Percentiles rank a stretch among this genome's conserved stretches.
These are phyloP conservation scores for Ibycter americanus DNA, from an alignment of 2,797 vertebrate genomes.

Conservation along the genomic window DNA sequence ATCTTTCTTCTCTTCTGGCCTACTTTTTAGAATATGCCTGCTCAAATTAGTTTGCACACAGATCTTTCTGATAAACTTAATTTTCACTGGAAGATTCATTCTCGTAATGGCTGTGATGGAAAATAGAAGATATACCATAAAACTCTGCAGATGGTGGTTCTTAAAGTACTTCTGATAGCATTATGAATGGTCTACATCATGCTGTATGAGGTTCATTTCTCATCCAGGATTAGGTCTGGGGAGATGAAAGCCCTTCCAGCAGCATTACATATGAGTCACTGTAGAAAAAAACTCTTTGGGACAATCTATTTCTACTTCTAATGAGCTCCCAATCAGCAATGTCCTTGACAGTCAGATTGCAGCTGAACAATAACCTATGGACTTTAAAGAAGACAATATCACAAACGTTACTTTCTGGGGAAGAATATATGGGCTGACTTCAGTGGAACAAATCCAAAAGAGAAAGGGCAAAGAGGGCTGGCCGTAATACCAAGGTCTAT, in stretches of 20 bases:
- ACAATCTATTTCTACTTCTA: background rate
- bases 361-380: background rate
- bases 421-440: background rate
- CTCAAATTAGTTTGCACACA: constrained; percentile 44
- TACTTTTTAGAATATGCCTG: constrained; percentile 47
- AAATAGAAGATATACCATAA: background rate
- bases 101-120: constrained; percentile 38
- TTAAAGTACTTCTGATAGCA: background rate
- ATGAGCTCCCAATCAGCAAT: background rate
- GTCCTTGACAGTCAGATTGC: background rate
- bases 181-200: background rate
- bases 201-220: background rate
- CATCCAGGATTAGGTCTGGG: background rate
- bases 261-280: background rate
- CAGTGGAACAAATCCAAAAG: background rate
- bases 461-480: background rate
- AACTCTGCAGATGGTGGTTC: background rate
- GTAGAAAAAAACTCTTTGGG: background rate
- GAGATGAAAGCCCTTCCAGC: constrained; percentile 3
- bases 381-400: background rate
- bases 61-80: constrained; percentile 54
- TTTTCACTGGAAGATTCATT: constrained; percentile 28
- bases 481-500: background rate
- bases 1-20: constrained; percentile 39
- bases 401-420: background rate